phyloP scores from a whole-genome alignment of 1,140 invertebrate genomes.

The Diorhabda sublineata region DNA sequence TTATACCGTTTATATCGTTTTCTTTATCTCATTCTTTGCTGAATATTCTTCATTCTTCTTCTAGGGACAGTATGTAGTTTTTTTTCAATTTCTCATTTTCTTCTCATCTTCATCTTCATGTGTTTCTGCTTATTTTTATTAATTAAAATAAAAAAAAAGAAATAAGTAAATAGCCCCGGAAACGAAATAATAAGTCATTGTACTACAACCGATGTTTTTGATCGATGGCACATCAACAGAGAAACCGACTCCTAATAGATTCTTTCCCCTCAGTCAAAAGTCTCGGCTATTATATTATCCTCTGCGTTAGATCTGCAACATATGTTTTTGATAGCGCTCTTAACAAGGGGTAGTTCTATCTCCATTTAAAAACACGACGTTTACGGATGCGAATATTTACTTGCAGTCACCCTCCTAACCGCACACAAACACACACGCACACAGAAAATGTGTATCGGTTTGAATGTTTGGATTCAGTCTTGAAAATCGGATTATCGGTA shows the following conservation, averaged over 20 bases:
- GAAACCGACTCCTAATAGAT: slow-evolving; percentile 31
- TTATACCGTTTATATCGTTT: too few species aligned
- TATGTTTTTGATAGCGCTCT: slow-evolving; percentile 42
- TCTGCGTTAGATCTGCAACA: slow-evolving; percentile 44
- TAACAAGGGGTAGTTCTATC: slow-evolving; percentile 36
- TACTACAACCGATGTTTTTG: slow-evolving; percentile 26
- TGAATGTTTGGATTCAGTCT: slow-evolving; percentile 29
- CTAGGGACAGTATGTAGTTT: too few species aligned
- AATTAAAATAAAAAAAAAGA: neutral
- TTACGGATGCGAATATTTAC: slow-evolving; percentile 21
- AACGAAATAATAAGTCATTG: slow-evolving; percentile 20
- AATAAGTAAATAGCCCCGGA: neutral
- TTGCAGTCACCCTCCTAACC: slow-evolving; percentile 20
- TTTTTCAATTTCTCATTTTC: too few species aligned
- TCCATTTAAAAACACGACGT: slow-evolving; percentile 22
- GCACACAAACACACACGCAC: slow-evolving; percentile 21
- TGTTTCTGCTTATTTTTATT: too few species aligned
- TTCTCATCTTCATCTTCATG: too few species aligned
- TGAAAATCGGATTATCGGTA: slow-evolving; percentile 24
- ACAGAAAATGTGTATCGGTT: slow-evolving; percentile 29
- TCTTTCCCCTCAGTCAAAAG: slow-evolving; percentile 30
- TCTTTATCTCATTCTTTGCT: too few species aligned
- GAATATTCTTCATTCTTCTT: too few species aligned
- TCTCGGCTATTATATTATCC: slow-evolving; percentile 38
- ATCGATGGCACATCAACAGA: slow-evolving; percentile 32